Evolutionary conservation across 2,113 vertebrate species (phyloP).

Genomic region (Pseudorhombus dupliciocellatus): DNA sequence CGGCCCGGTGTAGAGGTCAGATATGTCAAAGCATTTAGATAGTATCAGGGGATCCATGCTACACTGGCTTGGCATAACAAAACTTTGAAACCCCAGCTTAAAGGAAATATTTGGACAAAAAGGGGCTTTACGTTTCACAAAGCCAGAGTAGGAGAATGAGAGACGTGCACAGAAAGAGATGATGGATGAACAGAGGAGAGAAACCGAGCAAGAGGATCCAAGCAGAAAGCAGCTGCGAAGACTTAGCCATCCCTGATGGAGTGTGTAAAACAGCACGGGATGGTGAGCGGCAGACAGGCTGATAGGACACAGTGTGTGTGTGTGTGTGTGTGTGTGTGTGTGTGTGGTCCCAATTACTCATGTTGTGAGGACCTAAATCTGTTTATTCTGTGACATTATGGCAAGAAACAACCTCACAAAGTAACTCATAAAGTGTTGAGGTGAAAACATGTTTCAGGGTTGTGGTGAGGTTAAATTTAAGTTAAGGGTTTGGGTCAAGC

Average conservation of each 20-base stretch:
- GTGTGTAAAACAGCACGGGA: constrained; percentile 63
- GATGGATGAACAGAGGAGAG: constrained; percentile 71
- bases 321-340: constrained; percentile 14
- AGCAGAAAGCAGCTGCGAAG: constrained; percentile 73
- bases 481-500: background rate
- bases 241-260: constrained; percentile 66
- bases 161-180: constrained; percentile 67
- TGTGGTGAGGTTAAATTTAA: background rate
- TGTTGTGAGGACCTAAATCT: background rate
- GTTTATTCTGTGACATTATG: background rate
- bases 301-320: constrained; percentile 17
- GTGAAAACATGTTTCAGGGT: background rate
- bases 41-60: constrained; percentile 74
- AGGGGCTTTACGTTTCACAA: constrained; percentile 76
- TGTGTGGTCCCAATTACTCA: constrained; percentile 5
- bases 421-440: background rate
- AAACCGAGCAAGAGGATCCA: constrained; percentile 64
- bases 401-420: background rate
- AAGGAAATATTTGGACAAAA: constrained; percentile 85
- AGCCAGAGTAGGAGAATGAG: constrained; percentile 58
- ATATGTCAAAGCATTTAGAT: constrained; percentile 72
- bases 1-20: constrained; percentile 54
- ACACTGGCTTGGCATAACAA: constrained; percentile 80
- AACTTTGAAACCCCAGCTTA: constrained; percentile 82
- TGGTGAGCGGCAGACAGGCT: constrained; percentile 30